Evolutionary conservation across 2,797 vertebrate species (phyloP), one percentile per base, ranked within the genome.

Genomic region (Mareca strepera): DNA sequence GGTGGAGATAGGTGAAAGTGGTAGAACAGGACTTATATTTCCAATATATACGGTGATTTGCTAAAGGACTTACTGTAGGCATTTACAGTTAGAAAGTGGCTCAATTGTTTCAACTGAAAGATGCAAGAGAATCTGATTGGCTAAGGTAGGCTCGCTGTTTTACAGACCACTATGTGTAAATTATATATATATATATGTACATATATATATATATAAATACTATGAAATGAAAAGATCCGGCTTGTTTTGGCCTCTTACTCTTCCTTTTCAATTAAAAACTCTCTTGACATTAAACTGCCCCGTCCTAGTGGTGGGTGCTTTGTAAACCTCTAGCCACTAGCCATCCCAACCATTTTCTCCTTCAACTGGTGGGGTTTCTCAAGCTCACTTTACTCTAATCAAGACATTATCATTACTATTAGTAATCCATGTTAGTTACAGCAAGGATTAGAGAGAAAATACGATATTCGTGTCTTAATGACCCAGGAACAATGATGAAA

Each of bases 371-470:
- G 37, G 76, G 78, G 81, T 86, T 94, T 94, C 75, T 87, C 68
- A 96, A 97, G 94, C 94, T 97, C 97, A 97, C 95, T 90, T 96
- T 55, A 76, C 96, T 97, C 97, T 97, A 97, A 87, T 97, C 92
- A 96, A 56, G 68, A 94, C 2, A 10, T 62, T 62, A 60, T 87
- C 86, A 84, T 86, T 74, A 87, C 58, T 88, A 73, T 94, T 92
- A 94, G 88, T 75, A 96, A 80, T 50, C 33, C 82, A 90, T 15
- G 68, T 98, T 96, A 97, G 93, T 96, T 92, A 94, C 84, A 97
- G 62, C 53, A 82, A 94, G 69, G 60, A 74, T 82, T 82, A 96
- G 81, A 94, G 60, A 96, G 85, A 96, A 28, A 86, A 64, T 52
- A 93, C 4, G 22, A 46, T 29, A 77, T 43, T 76, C 81, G 76